phyloP scores from a whole-genome alignment of 1,140 invertebrate genomes.

The Asobara japonica region DNA sequence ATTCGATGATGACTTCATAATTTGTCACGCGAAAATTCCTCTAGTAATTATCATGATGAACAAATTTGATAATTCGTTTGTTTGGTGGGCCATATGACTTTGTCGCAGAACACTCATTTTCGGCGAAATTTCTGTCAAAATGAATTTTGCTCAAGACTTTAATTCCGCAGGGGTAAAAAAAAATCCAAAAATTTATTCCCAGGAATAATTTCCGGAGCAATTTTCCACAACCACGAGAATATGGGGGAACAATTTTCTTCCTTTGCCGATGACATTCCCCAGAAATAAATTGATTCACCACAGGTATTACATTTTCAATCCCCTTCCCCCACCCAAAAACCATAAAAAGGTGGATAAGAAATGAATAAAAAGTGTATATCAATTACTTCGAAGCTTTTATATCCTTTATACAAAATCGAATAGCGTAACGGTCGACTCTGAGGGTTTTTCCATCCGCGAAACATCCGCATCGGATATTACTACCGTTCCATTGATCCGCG shows the following conservation, averaged over 20 bases:
- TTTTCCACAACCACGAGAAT: too few relatives aligned
- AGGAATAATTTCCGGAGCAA: too few relatives aligned
- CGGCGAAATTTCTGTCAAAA: too few relatives aligned
- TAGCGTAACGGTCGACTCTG: conserved; percentile 2
- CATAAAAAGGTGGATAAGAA: background rate
- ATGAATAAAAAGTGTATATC: conserved; percentile 12
- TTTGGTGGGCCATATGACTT: too few relatives aligned
- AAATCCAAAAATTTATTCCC: too few relatives aligned
- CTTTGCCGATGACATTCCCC: background rate
- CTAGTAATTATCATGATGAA: too few relatives aligned
- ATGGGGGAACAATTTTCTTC: background rate
- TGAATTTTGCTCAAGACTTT: too few relatives aligned
- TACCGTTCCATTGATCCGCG: conserved; percentile 7
- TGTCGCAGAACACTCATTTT: too few relatives aligned
- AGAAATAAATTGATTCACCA: background rate
- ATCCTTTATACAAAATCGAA: background rate
- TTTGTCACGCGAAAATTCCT: too few relatives aligned
- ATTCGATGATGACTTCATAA: too few relatives aligned
- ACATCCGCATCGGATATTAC: conserved; percentile 33
- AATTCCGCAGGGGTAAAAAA: too few relatives aligned
- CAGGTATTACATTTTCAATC: background rate
- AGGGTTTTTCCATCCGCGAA: conserved; percentile 21
- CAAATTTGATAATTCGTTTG: too few relatives aligned
- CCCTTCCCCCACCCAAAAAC: background rate
- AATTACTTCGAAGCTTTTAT: background rate